Conservation (phyloP, 2,113 vertebrate species). For the Eidolon helvum region DNA sequence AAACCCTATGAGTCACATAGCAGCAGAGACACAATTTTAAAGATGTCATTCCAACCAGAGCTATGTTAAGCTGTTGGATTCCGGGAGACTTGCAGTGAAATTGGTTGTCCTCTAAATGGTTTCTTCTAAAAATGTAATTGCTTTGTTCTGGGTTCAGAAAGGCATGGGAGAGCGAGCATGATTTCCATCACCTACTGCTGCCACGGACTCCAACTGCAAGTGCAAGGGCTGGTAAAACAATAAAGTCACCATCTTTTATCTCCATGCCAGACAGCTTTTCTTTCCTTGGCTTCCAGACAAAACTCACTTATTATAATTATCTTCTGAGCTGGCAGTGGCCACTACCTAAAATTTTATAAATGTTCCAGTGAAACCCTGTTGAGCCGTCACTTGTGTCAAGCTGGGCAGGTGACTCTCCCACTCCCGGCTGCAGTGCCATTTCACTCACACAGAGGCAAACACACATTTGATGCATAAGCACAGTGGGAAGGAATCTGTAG, state of each 20-base stretch:
- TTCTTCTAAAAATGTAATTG: conserved; percentile 82
- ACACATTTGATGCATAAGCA: not conserved
- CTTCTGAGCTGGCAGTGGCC: conserved; percentile 59
- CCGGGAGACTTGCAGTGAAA: conserved; percentile 76
- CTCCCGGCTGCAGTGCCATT: not conserved
- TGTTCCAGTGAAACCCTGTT: conserved; percentile 37
- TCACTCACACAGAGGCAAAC: not conserved
- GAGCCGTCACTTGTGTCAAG: not conserved
- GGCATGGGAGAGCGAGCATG: not conserved
- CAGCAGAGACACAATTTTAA: conserved; percentile 65
- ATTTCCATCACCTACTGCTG: conserved; percentile 47
- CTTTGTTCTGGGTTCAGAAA: conserved; percentile 78
- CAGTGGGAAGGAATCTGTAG: not conserved
- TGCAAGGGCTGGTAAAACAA: conserved; percentile 66
- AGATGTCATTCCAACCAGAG: conserved; percentile 75
- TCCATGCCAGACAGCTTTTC: conserved; percentile 60
- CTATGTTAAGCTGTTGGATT: conserved; percentile 77
- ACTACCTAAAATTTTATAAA: conserved; percentile 77
- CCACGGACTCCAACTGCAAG: conserved; percentile 43
- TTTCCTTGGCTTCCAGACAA: conserved; percentile 74
- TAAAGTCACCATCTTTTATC: conserved; percentile 73
- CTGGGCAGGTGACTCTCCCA: not conserved
- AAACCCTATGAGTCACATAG: conserved; percentile 76
- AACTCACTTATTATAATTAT: conserved; percentile 78
- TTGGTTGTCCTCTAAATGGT: conserved; percentile 78